Conservation (phyloP, 2,797 vertebrate species). For the Enteromius unitaeniatus region DNA sequence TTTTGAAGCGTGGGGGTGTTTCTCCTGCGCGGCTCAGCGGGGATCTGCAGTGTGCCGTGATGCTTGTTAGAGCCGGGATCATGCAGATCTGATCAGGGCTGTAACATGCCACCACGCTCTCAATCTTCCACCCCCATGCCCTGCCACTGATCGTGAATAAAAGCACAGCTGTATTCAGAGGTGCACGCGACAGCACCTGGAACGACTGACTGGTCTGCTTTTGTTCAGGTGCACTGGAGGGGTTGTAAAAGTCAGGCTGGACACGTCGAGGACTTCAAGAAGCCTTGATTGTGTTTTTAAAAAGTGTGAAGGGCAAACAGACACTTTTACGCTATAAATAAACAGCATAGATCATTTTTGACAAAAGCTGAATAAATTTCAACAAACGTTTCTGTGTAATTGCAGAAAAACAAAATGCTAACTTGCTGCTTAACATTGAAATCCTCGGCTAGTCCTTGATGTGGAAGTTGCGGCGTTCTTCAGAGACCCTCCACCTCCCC, state of each 20-base stretch:
- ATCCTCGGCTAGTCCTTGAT: neutral
- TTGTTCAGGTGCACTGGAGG: neutral
- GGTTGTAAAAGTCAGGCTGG: neutral
- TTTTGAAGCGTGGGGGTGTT: conserved; percentile 29
- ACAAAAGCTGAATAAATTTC: neutral
- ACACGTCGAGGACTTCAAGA: neutral
- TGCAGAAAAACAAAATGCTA: neutral
- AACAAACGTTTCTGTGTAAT: neutral
- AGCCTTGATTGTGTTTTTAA: neutral
- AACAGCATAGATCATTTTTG: neutral
- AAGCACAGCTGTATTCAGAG: conserved; percentile 2
- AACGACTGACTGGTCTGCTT: neutral
- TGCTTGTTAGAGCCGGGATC: conserved; percentile 12
- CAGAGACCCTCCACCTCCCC: neutral
- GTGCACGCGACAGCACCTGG: conserved; percentile 3
- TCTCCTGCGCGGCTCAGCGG: neutral
- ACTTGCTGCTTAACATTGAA: neutral
- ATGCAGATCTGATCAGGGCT: conserved; percentile 6
- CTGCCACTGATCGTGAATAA: conserved; percentile 8
- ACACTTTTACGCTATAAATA: neutral
- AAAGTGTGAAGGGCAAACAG: neutral
- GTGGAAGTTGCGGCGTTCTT: neutral
- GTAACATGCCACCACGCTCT: neutral
- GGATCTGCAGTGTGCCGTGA: conserved; percentile 23
- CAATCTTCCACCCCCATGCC: neutral